phyloP scores from a whole-genome alignment of 2,888 invertebrate species.

The Nemotelus pantherinus region DNA sequence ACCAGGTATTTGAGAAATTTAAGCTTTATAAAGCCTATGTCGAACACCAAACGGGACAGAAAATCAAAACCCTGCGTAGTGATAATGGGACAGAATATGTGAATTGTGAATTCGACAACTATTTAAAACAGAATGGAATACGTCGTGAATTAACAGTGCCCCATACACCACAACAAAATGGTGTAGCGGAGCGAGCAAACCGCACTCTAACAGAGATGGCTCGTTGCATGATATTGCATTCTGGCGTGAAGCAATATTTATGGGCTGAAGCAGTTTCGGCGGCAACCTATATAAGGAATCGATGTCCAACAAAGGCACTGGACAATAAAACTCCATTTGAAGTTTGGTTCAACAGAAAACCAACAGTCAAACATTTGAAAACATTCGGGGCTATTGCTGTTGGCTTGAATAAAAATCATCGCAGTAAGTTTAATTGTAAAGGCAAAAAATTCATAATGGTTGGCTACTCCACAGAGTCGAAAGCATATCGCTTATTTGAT shows the following conservation, averaged over 20 bases:
- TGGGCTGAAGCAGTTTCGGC: no score
- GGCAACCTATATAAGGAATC: not conserved
- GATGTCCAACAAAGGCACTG: not conserved
- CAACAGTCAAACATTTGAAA: no score
- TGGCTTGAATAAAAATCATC: no score
- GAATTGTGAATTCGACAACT: not conserved
- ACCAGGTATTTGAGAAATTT: constrained; percentile 45
- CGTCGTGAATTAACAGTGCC: no score
- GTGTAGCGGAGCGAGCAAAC: constrained; percentile 27
- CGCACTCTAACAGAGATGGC: constrained; percentile 50
- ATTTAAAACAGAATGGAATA: no score
- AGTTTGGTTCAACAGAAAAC: no score
- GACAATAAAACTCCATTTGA: no score
- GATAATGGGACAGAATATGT: constrained; percentile 2
- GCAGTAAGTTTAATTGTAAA: not conserved
- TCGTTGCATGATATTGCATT: constrained; percentile 51
- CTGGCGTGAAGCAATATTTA: not conserved
- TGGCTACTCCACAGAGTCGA: no score
- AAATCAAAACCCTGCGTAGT: not conserved
- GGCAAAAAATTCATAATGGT: constrained; percentile 20
- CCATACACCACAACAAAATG: no score
- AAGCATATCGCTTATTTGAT: no score
- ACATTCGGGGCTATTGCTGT: no score
- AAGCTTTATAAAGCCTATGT: constrained; percentile 33
- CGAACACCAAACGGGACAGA: constrained; percentile 41